Conservation (phyloP, 2,113 vertebrate genomes). For the Malaclemys terrapin region DNA sequence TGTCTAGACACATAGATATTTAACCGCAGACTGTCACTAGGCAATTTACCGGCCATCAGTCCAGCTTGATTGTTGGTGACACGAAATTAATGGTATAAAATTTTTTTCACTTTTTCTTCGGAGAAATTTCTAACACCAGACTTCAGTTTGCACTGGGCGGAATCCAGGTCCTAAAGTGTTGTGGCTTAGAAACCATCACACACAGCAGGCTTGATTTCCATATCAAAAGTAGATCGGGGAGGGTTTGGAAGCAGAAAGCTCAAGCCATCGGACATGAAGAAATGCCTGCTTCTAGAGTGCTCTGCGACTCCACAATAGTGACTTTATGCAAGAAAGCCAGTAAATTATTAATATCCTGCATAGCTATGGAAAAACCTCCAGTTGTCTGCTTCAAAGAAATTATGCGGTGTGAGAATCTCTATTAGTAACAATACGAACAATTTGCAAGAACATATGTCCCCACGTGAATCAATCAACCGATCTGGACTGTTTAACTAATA, state of each 20-base stretch:
- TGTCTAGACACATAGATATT: not conserved
- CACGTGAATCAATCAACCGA: constrained; percentile 62
- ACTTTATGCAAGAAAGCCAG: constrained; percentile 59
- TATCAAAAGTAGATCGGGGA: constrained; percentile 46
- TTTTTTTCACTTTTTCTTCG: constrained; percentile 19
- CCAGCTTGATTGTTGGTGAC: constrained; percentile 22
- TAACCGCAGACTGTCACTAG: constrained; percentile 39
- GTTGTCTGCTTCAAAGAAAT: constrained; percentile 58
- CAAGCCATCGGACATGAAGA: not conserved
- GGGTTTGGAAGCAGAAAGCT: constrained; percentile 30
- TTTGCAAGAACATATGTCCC: constrained; percentile 72
- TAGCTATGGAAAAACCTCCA: constrained; percentile 59
- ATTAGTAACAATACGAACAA: constrained; percentile 70
- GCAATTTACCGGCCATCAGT: constrained; percentile 43
- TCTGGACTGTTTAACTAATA: constrained; percentile 73
- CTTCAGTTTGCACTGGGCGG: not conserved
- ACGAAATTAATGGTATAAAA: constrained; percentile 42
- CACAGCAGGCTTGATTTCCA: constrained; percentile 48
- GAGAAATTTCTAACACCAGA: constrained; percentile 19
- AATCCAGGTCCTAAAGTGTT: not conserved
- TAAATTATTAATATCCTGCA: constrained; percentile 73
- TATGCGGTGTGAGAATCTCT: constrained; percentile 67
- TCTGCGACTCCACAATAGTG: constrained; percentile 29
- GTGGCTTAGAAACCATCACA: not conserved
- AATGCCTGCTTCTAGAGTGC: constrained; percentile 23